Evolutionary conservation across 37 sponge, comb jelly and placozoan species (phyloP), one percentile per base, ranked within the genome.

Genomic region (Dysidea cf. avara): DNA sequence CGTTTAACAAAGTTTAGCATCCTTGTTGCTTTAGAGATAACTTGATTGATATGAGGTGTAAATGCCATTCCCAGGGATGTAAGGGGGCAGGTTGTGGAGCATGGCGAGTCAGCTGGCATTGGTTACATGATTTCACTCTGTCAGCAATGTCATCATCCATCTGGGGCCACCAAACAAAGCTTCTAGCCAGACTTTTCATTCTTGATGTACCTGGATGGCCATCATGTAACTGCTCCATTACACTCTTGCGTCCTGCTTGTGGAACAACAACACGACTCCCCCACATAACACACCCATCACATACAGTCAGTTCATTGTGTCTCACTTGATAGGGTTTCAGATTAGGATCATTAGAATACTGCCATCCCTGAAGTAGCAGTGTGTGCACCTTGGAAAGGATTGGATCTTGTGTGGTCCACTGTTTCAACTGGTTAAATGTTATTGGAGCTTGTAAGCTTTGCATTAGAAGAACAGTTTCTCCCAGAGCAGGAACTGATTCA

Each of bases 231-330:
- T 46, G 32, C 5, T 6, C 5, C 18, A 68, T 48, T 46, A 68
- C 53, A 11, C 47, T 46, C 7, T 53, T 48, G 12, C 71, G 21
- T 53, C 71, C 71, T 69, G 18, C 18, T 16, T 39, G 39, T 16
- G 70, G 70, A 21, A 43, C 48, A 9, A 68, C 28, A 5, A 68
- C 52, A 9, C 70, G 51, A 47, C 31, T 29, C 17, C 52, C 70
- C 70, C 70, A 68, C 20, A 68, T 9, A n/a, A 68, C 30, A 68
- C 70, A 72, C 60, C 74, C 74, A 63, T 72, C 59, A 14, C 32
- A 6, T 12, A 72, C 60, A 59, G 34, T 35, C 21, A 68, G 52
- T 29, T 68, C 70, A 9, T 48, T 20, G n/a, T 29, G 53, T 7
- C 52, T 7, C 18, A 46, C 29, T 17, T 6, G 26, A 46, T 49